Conservation (phyloP, 1,140 invertebrate species). For the Cyphomyrmex costatus region DNA sequence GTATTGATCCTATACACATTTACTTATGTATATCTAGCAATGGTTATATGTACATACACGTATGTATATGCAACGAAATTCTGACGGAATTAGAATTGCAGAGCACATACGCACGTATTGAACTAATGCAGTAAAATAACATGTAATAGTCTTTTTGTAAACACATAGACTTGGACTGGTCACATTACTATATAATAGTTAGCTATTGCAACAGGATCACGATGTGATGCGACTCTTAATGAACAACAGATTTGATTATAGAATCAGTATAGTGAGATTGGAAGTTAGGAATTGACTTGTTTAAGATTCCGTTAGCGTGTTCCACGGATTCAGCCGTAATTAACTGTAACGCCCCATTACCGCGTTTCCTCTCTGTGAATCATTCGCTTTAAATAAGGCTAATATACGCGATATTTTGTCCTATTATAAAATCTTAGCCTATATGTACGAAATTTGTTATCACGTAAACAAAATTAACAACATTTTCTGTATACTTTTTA, state of each 20-base stretch:
- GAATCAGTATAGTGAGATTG: conserved; percentile 29
- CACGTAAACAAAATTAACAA: neutral
- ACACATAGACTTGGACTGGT: neutral
- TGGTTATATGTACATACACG: neutral
- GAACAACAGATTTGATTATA: conserved; percentile 44
- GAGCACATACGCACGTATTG: neutral
- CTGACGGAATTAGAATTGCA: conserved; percentile 2
- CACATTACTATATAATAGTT: neutral
- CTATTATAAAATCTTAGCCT: neutral
- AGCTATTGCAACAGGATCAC: neutral
- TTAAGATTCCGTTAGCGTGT: conserved; percentile 31
- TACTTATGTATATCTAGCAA: neutral
- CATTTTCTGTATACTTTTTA: neutral
- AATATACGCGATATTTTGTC: neutral
- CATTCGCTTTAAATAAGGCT: neutral
- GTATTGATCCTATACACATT: neutral
- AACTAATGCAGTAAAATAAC: neutral
- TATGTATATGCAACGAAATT: neutral
- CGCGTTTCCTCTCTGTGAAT: conserved; percentile 1
- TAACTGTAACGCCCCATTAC: conserved; percentile 43
- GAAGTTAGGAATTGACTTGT: conserved; percentile 11
- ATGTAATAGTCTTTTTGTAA: neutral
- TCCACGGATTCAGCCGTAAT: conserved; percentile 31
- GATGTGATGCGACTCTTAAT: conserved; percentile 37
- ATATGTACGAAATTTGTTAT: neutral